A percentile compares a stretch with the other conserved stretches of the same genome.
Evolutionary conservation across 2,113 vertebrate species (phyloP).

Genomic region (Pantherophis guttatus): DNA sequence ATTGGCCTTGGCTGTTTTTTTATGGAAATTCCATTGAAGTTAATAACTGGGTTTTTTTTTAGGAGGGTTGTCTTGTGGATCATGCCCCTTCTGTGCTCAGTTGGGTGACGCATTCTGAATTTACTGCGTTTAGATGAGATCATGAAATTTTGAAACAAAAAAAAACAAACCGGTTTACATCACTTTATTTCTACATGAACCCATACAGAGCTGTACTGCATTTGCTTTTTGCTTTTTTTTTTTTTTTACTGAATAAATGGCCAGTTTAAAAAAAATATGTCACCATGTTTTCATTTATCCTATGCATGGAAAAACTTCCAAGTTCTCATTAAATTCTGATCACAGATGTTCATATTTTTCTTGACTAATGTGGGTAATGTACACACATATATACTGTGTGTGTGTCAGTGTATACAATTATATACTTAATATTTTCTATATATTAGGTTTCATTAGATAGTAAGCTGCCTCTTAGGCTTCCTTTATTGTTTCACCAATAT

Average conservation of each 20-base stretch:
- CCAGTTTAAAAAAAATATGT: background rate
- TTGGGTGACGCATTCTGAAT: background rate
- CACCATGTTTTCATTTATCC: background rate
- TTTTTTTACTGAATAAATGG: background rate
- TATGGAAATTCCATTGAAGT: background rate
- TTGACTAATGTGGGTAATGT: background rate
- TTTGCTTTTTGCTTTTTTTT: background rate
- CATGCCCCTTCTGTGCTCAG: background rate
- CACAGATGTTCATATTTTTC: background rate
- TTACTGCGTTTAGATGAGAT: conserved; percentile 1
- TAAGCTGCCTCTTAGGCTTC: background rate
- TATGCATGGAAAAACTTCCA: background rate
- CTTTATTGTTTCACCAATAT: background rate
- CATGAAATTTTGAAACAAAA: background rate
- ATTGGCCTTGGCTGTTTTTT: background rate
- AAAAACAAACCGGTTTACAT: background rate
- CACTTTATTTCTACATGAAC: background rate
- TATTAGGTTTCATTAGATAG: background rate
- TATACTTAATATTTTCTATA: background rate
- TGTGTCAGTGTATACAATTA: background rate
- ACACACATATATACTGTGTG: background rate
- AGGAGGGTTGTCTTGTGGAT: background rate
- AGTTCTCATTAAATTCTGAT: background rate
- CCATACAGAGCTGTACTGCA: background rate
- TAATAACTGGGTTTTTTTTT: background rate